Base-by-base conservation (phyloP, 35 echinoderm and acorn worm genomes). In the Chiridota heheva region DNA sequence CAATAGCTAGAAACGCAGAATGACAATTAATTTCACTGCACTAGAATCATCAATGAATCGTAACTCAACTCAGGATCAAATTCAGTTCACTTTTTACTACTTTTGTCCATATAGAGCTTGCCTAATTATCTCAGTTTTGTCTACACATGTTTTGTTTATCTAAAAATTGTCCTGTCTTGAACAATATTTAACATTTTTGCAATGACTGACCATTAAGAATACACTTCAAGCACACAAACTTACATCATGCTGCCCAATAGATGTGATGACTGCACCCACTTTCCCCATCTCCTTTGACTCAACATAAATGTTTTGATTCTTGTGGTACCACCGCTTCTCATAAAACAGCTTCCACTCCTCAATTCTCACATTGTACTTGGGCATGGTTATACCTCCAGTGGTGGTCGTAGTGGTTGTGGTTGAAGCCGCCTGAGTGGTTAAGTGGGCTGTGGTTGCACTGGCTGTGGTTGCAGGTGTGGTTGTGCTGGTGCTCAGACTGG, bases 331-430 rank as follows among this genome's bases (percentile, higher is more conserved):
- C 0, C 95, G 84, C 40, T 98, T 98, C 55, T 98, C 95, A 27
- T 91, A 98, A 76, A 98, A 98, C 16, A 98, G 89, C 61, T 98
- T 91, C 40, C 87, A 67, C 41, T 86, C 89, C 17, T 90, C 89
- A 36, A 98, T 98, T 27, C 89, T 72, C 13, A 96, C 92, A 35
- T 89, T 73, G 57, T 90, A 86, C 77, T 96, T 96, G 46, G 76
- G 87, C 68, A 73, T 58, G 87, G 51, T 82, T 59, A 37, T 60
- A 57, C 32, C 68, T 31, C 82, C 55, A 29, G 67, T 63, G 37
- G 53, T 32, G 32, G 44, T 35, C 22, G 77, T 57, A 3, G 57
- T 60, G 58, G 56, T 59, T 33, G 57, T 72, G 42, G 73, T 78
- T 26, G 73, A 65, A 7, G 69, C 35, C 3, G 57, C 48, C 26